phyloP scores from a whole-genome alignment of 2,888 invertebrate species.

The Trissonchulus sp. region DNA sequence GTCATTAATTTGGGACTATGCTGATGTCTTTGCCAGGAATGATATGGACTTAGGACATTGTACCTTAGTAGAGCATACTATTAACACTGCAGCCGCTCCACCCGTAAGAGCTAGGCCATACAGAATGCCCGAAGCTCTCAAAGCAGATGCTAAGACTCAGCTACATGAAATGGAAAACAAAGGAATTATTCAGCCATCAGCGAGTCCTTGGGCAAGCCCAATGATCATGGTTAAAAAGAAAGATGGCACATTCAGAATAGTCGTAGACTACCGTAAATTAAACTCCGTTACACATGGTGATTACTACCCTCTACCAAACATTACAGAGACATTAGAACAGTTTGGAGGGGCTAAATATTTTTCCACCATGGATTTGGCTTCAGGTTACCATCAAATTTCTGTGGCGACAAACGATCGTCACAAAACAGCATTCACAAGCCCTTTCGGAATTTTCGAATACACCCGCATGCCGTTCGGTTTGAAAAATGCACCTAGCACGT shows the following conservation, averaged over 20 bases:
- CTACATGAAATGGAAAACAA: not conserved
- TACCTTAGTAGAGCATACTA: not conserved
- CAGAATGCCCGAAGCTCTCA: not conserved
- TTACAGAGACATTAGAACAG: no score
- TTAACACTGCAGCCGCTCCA: not conserved
- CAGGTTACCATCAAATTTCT: no score
- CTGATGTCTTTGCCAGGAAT: conserved; percentile 12
- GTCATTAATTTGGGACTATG: not conserved
- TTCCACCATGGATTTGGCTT: no score
- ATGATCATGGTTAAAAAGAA: not conserved
- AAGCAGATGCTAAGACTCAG: not conserved
- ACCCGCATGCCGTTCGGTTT: conserved; percentile 2
- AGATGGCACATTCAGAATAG: not conserved
- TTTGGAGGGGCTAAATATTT: no score
- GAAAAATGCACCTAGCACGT: not conserved
- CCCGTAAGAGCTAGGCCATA: not conserved
- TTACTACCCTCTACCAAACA: no score
- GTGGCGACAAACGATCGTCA: no score
- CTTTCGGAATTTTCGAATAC: no score
- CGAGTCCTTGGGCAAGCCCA: not conserved
- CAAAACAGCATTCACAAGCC: no score
- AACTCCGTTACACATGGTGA: conserved; percentile 2
- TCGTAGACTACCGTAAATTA: not conserved
- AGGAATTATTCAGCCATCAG: conserved; percentile 1
- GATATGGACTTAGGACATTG: conserved; percentile 4